Base-by-base conservation (phyloP, 2,888 invertebrate genomes). In the Leptopterna dolabrata region DNA sequence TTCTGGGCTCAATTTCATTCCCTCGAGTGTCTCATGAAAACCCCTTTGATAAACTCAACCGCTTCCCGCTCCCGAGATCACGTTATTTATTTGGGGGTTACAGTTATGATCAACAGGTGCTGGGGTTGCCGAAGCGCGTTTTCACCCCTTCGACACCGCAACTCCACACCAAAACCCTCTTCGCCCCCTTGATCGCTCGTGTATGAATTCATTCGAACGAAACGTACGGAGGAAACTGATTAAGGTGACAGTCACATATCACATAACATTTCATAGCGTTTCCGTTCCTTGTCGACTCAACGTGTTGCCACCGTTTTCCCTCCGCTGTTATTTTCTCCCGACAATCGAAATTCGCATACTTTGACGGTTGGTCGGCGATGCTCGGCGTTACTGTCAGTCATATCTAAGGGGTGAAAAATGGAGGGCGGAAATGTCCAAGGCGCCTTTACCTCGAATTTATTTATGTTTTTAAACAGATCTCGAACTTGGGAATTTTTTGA, bases 61-160 rank as follows among this genome's bases (percentile, higher is more conserved):
- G 24, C 63, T 24, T 63, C 24, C 0, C 63, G 24, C 63, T 24
- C 19, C 63, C 11, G 63, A 19, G 63, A 63, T 11, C 19, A 63
- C 24, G 19, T 63, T 63, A 63, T 63, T 63, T 63, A 63, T 63
- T 63, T 19, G 63, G 27, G 63, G 27, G 63, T 47, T 63, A 63
- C 63, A 63, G 63, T 63, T 63, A 63, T 63, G 63, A 63, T 63
- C 63, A 63, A 63, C 63, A 63, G 63, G 63, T 63, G 63, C 13
- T 63, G 11, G n/a, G 19, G 19, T 63, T 24, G 16, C 51, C 63
- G 63, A 27, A 63, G 24, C 63, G 63, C 63, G 63, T 63, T 63
- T 63, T 24, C 63, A 63, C 63, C 19, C 63, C 63, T 63, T 24
- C 63, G 55, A 19, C 19, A n/a, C n/a, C n/a, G n/a, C 55, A 55